Base-by-base conservation (phyloP, 2,797 vertebrate genomes). In the Brachyalestes nurse region DNA sequence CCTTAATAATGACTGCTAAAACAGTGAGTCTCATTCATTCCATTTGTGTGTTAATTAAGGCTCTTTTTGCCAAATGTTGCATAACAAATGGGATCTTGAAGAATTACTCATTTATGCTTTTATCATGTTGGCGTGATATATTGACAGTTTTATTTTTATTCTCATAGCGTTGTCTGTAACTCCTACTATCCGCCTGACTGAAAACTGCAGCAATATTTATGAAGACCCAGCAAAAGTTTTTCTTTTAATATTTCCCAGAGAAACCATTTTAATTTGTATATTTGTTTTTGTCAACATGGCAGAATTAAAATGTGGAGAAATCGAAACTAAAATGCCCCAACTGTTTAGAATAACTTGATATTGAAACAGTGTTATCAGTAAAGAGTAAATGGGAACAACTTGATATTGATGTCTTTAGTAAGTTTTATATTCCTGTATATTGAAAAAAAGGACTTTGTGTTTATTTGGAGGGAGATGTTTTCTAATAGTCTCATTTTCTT, bases 231-330 rank as follows among this genome's bases (percentile, higher is more conserved):
- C 80, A 77, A 76, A 23, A 25, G 0, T 82, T 81, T 65, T 83
- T 77, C 38, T 73, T 74, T 80, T 83, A 75, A 77, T 76, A 53
- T 85, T 82, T 76, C 58, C 64, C 73, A 42, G 7, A 58, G 17
- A 79, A 73, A 53, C 23, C 34, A 12, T 85, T 86, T 87, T 83
- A 84, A 86, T 81, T 86, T 85, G 60, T 69, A 47, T 66, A 75
- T 71, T 67, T 77, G 72, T 72, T 65, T 75, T 75, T 82, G 34
- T 60, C 57, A 53, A 14, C 0, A 16, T 66, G 40, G 62, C 19
- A 70, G 17, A 64, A 78, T 53, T 74, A 67, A 73, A 57, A 64
- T 38, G 51, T 23, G 64, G 19, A 53, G 23, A 72, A 47, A 76
- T 60, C 28, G 51, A 72, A 72, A 62, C 45, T 28, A 72, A 62